Evolutionary conservation across 2,888 invertebrate species (phyloP).

Genomic region (Drosophila sordidapex): DNA sequence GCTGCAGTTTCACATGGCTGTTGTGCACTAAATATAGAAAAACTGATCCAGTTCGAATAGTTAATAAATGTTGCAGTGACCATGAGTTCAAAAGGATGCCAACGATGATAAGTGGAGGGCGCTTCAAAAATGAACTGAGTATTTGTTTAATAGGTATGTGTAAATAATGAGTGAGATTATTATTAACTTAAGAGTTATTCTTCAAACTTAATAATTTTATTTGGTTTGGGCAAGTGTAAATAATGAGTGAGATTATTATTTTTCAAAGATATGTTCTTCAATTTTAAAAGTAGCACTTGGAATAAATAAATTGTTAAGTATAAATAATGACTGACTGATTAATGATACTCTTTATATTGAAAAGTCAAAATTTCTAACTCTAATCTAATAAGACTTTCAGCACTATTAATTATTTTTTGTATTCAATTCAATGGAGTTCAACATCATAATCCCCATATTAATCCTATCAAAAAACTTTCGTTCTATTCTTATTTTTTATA

Average conservation of each 20-base stretch:
- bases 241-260: background rate
- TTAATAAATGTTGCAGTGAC: constrained; percentile 37
- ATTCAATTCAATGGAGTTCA: background rate
- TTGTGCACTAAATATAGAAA: constrained; percentile 56
- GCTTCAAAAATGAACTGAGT: background rate
- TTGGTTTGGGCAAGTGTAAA: background rate
- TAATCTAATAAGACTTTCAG: background rate
- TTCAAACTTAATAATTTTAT: background rate
- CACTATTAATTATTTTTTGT: background rate
- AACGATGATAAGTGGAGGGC: constrained; percentile 30
- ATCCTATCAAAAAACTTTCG: background rate
- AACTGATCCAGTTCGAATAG: constrained; percentile 13
- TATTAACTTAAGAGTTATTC: background rate
- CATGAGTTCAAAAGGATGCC: constrained; percentile 24
- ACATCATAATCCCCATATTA: background rate
- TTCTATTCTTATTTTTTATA: background rate
- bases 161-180: constrained; percentile 3
- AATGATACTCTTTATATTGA: background rate
- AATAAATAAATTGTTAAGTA: background rate
- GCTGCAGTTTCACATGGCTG: constrained; percentile 48
- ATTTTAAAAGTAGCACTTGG: background rate
- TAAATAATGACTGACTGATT: background rate
- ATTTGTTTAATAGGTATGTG: constrained; percentile 3
- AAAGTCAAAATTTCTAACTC: background rate
- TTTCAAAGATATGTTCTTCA: background rate